Percentiles rank a stretch among this genome's conserved stretches.
These are phyloP conservation scores for Nomada flava DNA, from an alignment of 2,888 invertebrate genomes.

Conservation along the genomic window DNA sequence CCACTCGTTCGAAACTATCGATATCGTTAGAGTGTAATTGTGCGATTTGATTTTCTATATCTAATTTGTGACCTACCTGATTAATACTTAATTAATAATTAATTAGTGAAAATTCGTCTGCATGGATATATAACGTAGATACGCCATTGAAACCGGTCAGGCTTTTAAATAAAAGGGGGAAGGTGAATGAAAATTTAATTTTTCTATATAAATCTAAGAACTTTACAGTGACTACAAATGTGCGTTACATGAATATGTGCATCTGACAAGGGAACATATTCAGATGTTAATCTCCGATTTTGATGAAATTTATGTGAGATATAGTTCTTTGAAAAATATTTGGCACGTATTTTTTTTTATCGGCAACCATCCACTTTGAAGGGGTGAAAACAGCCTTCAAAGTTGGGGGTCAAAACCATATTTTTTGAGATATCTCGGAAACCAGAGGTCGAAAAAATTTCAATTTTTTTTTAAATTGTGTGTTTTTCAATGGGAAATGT, in stretches of 20 bases:
- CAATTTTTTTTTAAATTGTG: too few relatives aligned
- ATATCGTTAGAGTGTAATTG: conserved; percentile 2
- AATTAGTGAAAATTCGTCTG: conserved; percentile 13
- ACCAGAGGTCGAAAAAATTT: too few relatives aligned
- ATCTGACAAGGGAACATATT: too few relatives aligned
- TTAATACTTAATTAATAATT: conserved; percentile 17
- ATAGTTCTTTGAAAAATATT: too few relatives aligned
- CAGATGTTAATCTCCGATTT: too few relatives aligned
- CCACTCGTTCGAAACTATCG: not conserved
- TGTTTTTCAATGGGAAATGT: too few relatives aligned
- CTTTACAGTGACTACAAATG: conserved; percentile 16
- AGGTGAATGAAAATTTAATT: conserved; percentile 8
- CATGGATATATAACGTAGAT: conserved; percentile 11
- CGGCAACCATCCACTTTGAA: too few relatives aligned
- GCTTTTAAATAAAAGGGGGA: not conserved
- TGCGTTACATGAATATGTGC: conserved; percentile 10
- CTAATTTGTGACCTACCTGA: not conserved
- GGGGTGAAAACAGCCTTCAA: too few relatives aligned
- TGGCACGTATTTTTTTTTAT: too few relatives aligned
- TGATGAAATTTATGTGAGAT: too few relatives aligned
- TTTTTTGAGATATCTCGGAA: too few relatives aligned
- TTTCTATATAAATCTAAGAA: conserved; percentile 34
- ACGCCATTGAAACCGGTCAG: conserved; percentile 21
- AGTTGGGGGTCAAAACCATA: too few relatives aligned
- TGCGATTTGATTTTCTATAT: not conserved